Evolutionary conservation across 2,113 vertebrate genomes (phyloP).

Genomic region (Nothoprocta pentlandii): DNA sequence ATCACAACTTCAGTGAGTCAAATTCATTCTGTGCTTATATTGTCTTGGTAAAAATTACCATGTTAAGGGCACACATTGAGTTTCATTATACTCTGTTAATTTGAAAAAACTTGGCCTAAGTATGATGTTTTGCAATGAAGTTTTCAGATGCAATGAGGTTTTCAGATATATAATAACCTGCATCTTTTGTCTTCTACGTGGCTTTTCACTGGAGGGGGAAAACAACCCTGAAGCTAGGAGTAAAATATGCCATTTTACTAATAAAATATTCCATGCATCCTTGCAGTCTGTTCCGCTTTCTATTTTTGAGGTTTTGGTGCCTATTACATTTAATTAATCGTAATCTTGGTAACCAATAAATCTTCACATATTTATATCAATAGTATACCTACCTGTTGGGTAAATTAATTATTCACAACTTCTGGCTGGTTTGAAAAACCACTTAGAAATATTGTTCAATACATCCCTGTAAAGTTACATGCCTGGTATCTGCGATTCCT

Average conservation of each 20-base stretch:
- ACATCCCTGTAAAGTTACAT: neutral
- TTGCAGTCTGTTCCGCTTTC: constrained; percentile 12
- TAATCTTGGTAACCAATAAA: neutral
- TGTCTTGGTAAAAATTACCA: neutral
- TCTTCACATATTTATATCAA: neutral
- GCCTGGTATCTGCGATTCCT: neutral
- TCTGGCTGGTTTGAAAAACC: neutral
- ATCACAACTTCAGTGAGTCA: neutral
- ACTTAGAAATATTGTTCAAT: neutral
- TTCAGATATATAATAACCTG: neutral
- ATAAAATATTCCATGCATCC: neutral
- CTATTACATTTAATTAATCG: neutral
- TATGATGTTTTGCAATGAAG: neutral
- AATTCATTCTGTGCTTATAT: neutral
- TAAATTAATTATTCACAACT: neutral
- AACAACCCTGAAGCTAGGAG: neutral
- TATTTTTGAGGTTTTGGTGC: neutral
- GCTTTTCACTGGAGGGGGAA: neutral
- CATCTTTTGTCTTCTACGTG: neutral
- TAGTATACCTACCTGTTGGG: neutral
- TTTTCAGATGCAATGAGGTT: neutral
- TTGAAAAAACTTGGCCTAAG: neutral
- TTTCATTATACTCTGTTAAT: neutral
- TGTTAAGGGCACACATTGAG: neutral
- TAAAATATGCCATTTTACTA: neutral